phyloP scores from a whole-genome alignment of 2,113 vertebrate species.

The Petroica traversi region DNA sequence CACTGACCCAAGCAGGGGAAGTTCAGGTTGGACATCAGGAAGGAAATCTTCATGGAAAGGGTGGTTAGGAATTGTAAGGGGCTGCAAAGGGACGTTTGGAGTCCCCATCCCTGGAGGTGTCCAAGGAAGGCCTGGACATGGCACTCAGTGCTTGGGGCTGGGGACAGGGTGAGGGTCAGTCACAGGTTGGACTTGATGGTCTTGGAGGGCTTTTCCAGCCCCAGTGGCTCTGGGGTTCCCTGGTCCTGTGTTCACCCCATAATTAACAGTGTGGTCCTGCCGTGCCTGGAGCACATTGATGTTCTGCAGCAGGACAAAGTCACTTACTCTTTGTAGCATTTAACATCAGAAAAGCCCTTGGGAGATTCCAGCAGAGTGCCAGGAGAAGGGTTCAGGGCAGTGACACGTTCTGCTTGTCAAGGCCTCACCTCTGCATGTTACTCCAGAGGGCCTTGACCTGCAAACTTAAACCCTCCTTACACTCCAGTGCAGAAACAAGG shows the following conservation, averaged over 20 bases:
- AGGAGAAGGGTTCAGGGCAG: neutral
- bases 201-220: neutral
- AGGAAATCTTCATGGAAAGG: neutral
- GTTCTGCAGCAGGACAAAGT: neutral
- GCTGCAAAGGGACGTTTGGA: neutral
- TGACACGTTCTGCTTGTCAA: fast-evolving
- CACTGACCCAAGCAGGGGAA: neutral
- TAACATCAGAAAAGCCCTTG: neutral
- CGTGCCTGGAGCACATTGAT: fast-evolving
- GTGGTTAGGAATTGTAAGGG: neutral
- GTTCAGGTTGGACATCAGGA: neutral
- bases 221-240: neutral
- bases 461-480: neutral
- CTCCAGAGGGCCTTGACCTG: neutral
- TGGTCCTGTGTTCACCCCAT: neutral
- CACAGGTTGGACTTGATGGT: neutral
- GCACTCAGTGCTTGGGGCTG: neutral
- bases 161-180: neutral
- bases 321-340: neutral
- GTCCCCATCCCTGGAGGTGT: neutral
- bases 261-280: fast-evolving
- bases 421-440: fast-evolving
- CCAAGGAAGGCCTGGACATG: neutral
- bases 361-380: fast-evolving
- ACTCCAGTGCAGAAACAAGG: neutral